Conservation (phyloP, 2,797 vertebrate species). For the Microctenopoma steveboyesi region DNA sequence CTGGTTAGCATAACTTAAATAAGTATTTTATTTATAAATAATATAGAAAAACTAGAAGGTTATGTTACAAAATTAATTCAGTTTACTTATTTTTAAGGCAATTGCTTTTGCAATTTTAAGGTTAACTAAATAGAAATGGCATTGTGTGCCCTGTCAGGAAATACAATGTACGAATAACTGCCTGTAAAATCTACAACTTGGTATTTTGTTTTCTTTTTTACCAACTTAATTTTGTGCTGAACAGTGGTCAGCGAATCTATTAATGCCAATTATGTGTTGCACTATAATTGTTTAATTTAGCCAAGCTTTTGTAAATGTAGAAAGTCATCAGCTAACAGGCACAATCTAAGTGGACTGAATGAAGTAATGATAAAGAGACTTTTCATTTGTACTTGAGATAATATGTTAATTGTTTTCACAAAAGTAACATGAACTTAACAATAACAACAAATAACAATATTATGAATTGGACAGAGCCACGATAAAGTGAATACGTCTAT, state of each 20-base stretch:
- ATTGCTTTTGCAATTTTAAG: too few relatives aligned
- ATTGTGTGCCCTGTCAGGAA: too few relatives aligned
- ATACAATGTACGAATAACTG: not conserved
- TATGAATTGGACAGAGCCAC: not conserved
- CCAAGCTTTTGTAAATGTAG: not conserved
- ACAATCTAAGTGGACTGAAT: not conserved
- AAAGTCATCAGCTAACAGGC: not conserved
- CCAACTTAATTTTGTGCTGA: not conserved
- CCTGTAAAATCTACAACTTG: not conserved
- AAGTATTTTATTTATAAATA: too few relatives aligned
- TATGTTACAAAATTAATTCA: too few relatives aligned
- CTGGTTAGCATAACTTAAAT: too few relatives aligned
- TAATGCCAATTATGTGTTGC: not conserved
- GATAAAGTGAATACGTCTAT: not conserved
- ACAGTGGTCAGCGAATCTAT: not conserved
- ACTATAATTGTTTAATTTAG: not conserved
- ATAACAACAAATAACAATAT: too few relatives aligned
- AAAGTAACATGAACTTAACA: not conserved
- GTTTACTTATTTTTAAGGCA: too few relatives aligned
- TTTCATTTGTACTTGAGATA: not conserved
- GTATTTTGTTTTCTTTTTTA: not conserved
- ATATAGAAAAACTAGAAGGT: too few relatives aligned
- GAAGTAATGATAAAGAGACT: not conserved
- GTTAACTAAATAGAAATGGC: too few relatives aligned
- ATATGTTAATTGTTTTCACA: not conserved